Evolutionary conservation across 2,888 invertebrate species (phyloP).

Genomic region (Beris chalybata): DNA sequence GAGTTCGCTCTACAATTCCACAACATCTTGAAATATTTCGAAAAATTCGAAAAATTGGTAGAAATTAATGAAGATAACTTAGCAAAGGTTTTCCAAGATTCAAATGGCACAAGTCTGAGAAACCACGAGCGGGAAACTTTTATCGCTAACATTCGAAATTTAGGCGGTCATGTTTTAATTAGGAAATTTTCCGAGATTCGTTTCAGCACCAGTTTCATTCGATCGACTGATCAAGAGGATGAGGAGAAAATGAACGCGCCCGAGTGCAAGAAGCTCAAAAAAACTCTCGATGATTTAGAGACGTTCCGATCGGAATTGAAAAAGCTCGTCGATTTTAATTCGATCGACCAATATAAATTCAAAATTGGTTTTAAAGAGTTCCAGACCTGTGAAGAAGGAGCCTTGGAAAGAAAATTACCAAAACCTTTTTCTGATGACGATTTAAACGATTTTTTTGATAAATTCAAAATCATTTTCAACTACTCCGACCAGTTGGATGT

Average conservation of each 20-base stretch:
- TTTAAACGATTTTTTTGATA: conserved; percentile 5
- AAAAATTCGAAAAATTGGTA: not conserved
- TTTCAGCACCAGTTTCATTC: conserved; percentile 16
- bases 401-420: not conserved
- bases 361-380: conserved; percentile 3
- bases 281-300: not conserved
- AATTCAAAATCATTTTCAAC: conserved; percentile 5
- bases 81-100: too few species aligned
- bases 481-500: not conserved
- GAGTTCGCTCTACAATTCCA: conserved; percentile 11
- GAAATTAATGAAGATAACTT: not conserved
- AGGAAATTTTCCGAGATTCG: conserved; percentile 9
- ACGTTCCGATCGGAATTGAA: conserved; percentile 2
- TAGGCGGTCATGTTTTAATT: conserved; percentile 16
- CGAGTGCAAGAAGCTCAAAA: too few species aligned
- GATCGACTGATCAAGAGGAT: too few species aligned
- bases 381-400: conserved; percentile 1
- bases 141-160: not conserved
- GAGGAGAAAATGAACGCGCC: too few species aligned
- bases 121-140: not conserved
- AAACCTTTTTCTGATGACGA: not conserved
- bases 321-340: not conserved
- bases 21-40: not conserved
- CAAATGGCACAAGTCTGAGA: too few species aligned
- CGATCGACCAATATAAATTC: too few species aligned